Conservation (phyloP, 1,140 invertebrate genomes). For the Samia ricini region DNA sequence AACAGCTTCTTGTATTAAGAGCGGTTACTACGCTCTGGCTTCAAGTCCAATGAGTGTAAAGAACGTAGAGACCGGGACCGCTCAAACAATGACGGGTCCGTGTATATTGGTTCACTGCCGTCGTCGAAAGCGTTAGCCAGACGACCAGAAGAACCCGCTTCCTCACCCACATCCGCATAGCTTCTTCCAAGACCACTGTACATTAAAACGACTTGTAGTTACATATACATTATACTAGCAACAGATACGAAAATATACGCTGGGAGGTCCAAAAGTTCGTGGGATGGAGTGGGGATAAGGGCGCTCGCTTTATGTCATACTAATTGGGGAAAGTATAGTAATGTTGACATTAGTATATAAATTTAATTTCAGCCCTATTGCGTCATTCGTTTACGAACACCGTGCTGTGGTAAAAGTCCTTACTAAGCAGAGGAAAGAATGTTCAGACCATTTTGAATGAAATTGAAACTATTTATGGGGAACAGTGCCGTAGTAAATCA, state of each 20-base stretch:
- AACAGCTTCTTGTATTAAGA: constrained; percentile 25
- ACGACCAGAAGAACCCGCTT: constrained; percentile 62
- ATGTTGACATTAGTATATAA: too few relatives aligned
- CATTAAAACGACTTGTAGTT: not conserved
- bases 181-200: constrained; percentile 72
- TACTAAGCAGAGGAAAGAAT: too few relatives aligned
- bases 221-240: not conserved
- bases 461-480: too few relatives aligned
- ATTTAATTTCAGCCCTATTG: too few relatives aligned
- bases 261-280: too few relatives aligned
- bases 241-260: not conserved
- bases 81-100: constrained; percentile 94
- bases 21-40: constrained; percentile 60
- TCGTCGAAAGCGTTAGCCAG: constrained; percentile 82
- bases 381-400: too few relatives aligned
- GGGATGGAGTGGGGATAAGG: too few relatives aligned
- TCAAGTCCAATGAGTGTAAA: constrained; percentile 67
- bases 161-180: constrained; percentile 61
- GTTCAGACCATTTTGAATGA: too few relatives aligned
- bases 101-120: constrained; percentile 95
- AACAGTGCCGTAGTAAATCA: too few relatives aligned
- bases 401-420: too few relatives aligned
- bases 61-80: constrained; percentile 83
- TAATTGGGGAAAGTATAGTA: too few relatives aligned
- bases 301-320: too few relatives aligned